Evolutionary conservation across 2,797 vertebrate species (phyloP).

Genomic region (Neomorphus geoffroyi): DNA sequence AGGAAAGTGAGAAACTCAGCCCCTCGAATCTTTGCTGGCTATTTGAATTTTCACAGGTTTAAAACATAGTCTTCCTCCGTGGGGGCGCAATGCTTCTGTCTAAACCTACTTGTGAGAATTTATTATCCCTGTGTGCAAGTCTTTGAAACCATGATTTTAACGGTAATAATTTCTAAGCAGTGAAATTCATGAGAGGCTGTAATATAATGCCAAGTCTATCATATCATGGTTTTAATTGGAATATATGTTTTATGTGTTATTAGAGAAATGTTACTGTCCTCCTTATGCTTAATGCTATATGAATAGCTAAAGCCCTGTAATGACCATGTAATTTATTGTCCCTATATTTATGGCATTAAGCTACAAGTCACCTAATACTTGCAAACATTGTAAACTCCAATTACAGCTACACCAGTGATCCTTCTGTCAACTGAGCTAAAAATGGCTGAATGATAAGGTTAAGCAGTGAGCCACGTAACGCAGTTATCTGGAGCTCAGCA

Average conservation of each 20-base stretch:
- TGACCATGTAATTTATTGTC: slow-evolving; percentile 41
- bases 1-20: not conserved
- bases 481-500: slow-evolving; percentile 30
- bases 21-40: not conserved
- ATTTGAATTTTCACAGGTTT: not conserved
- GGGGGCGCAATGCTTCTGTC: not conserved
- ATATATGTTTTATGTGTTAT: slow-evolving; percentile 50
- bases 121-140: slow-evolving; percentile 39
- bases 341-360: slow-evolving; percentile 58
- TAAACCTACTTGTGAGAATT: slow-evolving; percentile 59
- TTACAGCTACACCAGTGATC: slow-evolving; percentile 59
- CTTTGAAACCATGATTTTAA: slow-evolving; percentile 61
- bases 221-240: slow-evolving; percentile 71
- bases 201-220: slow-evolving; percentile 56
- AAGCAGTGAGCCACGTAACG: not conserved
- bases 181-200: slow-evolving; percentile 43
- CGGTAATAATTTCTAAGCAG: slow-evolving; percentile 58
- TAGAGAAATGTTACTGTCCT: slow-evolving; percentile 54
- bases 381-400: slow-evolving; percentile 64
- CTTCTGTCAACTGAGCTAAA: slow-evolving; percentile 56
- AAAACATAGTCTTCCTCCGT: slow-evolving; percentile 2
- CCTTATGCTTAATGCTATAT: slow-evolving; percentile 31
- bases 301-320: slow-evolving; percentile 45
- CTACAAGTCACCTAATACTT: slow-evolving; percentile 63
- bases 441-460: slow-evolving; percentile 54